These are phyloP conservation scores for Lasioglossum marginatum DNA, from an alignment of 2,888 invertebrate genomes.

Conservation along the genomic window DNA sequence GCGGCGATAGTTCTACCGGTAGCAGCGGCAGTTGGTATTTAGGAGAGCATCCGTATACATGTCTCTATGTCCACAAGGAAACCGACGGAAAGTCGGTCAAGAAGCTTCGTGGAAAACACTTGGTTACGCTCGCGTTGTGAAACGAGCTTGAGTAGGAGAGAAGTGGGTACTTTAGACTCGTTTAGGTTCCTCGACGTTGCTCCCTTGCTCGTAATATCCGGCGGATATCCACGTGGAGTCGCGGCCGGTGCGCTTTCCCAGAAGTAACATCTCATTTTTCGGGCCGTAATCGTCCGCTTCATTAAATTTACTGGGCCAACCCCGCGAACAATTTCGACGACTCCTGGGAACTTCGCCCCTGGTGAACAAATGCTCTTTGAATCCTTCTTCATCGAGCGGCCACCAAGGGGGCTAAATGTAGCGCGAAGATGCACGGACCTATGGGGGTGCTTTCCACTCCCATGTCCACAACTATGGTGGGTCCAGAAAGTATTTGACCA, in stretches of 20 bases:
- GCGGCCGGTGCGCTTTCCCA: conserved; percentile 31
- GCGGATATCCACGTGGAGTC: conserved; percentile 48
- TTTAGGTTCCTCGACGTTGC: conserved; percentile 61
- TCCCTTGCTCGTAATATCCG: conserved; percentile 60
- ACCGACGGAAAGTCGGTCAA: conserved; percentile 63
- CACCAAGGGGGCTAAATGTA: neutral
- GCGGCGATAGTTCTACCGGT: conserved; percentile 25
- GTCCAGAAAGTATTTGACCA: neutral
- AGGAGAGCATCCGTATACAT: conserved; percentile 29
- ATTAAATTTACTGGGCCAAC: conserved; percentile 44
- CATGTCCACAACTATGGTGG: neutral
- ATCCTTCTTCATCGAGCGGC: neutral
- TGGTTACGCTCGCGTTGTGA: conserved; percentile 62
- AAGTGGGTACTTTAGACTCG: conserved; percentile 63
- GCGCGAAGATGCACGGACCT: neutral
- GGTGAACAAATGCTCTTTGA: neutral
- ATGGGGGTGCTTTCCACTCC: neutral
- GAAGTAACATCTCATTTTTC: conserved; percentile 48
- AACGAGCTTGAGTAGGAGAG: conserved; percentile 61
- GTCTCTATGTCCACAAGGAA: conserved; percentile 53
- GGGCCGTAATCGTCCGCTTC: conserved; percentile 41
- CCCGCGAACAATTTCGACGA: conserved; percentile 12
- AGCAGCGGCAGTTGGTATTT: conserved; percentile 44
- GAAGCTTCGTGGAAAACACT: conserved; percentile 65
- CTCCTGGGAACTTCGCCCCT: neutral